Evolutionary conservation across 2,797 vertebrate species (phyloP).

Genomic region (Sciurus vulgaris): DNA sequence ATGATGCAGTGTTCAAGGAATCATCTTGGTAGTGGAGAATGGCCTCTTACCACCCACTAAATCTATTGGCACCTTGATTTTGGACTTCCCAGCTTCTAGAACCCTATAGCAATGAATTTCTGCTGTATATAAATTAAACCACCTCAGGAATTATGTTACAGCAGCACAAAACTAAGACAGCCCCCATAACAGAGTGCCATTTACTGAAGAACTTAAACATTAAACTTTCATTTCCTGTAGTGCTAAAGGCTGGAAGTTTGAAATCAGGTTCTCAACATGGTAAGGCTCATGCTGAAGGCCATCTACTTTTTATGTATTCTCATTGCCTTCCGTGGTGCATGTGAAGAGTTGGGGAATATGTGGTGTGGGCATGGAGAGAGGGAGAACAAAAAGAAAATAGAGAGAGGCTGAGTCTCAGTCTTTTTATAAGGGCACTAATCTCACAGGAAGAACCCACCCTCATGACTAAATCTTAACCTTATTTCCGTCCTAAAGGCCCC

Average conservation of each 20-base stretch:
- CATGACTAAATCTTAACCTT: not conserved
- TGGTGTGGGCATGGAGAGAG: too few species aligned
- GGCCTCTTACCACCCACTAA: not conserved
- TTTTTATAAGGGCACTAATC: not conserved
- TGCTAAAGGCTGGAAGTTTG: not conserved
- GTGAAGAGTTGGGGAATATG: too few species aligned
- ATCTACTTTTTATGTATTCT: not conserved
- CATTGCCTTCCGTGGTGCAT: not conserved
- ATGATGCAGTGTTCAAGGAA: not conserved
- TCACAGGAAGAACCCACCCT: not conserved
- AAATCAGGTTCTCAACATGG: not conserved
- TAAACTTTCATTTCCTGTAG: not conserved
- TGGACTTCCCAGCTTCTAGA: not conserved
- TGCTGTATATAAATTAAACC: too few species aligned
- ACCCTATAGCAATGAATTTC: not conserved
- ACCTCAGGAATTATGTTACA: not conserved
- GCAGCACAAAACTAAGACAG: not conserved
- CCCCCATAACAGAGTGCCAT: not conserved
- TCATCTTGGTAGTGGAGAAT: not conserved
- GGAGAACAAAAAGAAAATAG: not conserved
- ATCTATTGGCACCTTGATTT: not conserved
- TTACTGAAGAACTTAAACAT: not conserved
- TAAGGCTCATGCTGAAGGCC: too few species aligned
- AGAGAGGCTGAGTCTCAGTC: not conserved
- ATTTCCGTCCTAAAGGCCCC: not conserved